Evolutionary conservation across 2,888 invertebrate species (phyloP), one percentile per base, ranked within the genome.

Genomic region (Sisyra terminalis): DNA sequence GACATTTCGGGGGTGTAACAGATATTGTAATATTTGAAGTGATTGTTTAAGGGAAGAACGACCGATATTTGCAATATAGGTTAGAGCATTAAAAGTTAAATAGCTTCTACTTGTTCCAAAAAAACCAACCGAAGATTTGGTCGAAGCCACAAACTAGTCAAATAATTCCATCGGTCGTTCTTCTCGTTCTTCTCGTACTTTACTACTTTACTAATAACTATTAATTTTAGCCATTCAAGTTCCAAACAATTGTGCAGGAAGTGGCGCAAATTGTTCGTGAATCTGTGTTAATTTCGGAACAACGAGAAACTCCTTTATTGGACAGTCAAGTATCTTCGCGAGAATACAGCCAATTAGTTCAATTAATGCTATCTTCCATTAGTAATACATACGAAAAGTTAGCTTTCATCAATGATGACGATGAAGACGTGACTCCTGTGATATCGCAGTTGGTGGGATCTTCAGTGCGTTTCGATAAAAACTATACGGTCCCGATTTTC

Each of bases 1-100:
- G 85, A 50, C 81, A 84, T 53, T 80, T 83, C 56, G 87, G 87
- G 2, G 87, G 88, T 11, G 81, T 88, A 9, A 92, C 92, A 1
- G 73, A 79, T 53, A 66, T 88, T 60, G 84, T 84, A 59, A 65
- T 64, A 57, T 31, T 31, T 35, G 7, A 9, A 32, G 6, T 32
- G n/a, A 13, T 13, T 14, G 32, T 14, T 13, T 9, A 9, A n/a
- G 30, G 8, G n/a, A 29, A 29, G 8, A 9, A 9, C n/a, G 30
- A 29, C 8, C 30, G 30, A 29, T 29, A n/a, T 29, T 9, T 29
- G 30, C n/a, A 7, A n/a, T 9, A n/a, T 29, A 29, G 30, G n/a
- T 9, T 9, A 29, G 8, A n/a, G 30, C 30, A n/a, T 29, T 9
- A n/a, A 29, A 7, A 29, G n/a, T 29, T 29, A 9, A 29, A 29